phyloP scores from a whole-genome alignment of 2,113 vertebrate genomes.

The Sebastes schlegelii region DNA sequence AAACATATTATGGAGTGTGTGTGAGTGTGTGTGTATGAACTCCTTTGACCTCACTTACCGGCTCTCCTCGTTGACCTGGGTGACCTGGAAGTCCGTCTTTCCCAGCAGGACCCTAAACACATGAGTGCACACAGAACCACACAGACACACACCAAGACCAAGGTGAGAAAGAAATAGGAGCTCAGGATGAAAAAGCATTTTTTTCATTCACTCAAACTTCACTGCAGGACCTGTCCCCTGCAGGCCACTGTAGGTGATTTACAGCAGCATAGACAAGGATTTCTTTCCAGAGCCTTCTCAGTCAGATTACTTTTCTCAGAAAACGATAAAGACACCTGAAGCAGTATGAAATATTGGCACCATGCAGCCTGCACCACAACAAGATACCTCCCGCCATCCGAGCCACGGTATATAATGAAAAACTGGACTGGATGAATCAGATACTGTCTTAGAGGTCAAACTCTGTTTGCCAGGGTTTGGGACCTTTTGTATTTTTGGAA shows the following conservation, averaged over 20 bases:
- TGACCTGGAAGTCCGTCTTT: constrained; percentile 98
- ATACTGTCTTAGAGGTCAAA: neutral
- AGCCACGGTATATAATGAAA: neutral
- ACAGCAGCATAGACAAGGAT: neutral
- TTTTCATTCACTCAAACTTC: neutral
- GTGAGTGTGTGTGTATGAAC: neutral
- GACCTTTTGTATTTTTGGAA: neutral
- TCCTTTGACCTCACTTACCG: constrained; percentile 84
- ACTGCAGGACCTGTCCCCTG: neutral
- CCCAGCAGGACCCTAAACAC: constrained; percentile 90
- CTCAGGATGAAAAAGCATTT: neutral
- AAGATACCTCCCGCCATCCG: neutral
- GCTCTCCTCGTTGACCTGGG: constrained; percentile 97
- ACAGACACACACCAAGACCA: neutral
- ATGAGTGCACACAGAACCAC: neutral
- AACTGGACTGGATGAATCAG: neutral
- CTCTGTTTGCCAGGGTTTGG: neutral
- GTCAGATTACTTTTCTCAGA: neutral
- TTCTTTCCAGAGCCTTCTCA: neutral
- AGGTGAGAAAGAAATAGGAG: neutral
- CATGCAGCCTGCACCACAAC: neutral
- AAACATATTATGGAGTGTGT: neutral
- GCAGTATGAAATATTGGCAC: neutral
- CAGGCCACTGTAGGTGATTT: neutral
- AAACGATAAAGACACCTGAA: neutral